A percentile compares a stretch with the other conserved stretches of the same genome.
phyloP scores from a whole-genome alignment of 2,113 vertebrate species.

The Notechis scutatus region DNA sequence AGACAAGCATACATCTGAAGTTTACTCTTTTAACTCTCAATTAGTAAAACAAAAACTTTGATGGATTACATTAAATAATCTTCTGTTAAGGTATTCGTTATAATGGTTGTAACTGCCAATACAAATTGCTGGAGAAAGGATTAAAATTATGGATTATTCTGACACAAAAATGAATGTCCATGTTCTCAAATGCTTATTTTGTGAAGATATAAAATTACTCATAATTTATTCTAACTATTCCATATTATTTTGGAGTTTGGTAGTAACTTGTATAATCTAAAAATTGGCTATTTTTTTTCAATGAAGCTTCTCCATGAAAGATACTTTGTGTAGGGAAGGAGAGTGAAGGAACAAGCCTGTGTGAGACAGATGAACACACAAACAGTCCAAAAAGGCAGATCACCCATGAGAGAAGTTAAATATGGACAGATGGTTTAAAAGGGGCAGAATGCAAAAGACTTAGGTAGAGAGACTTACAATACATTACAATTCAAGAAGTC shows the following conservation, averaged over 20 bases:
- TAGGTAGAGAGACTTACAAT: background rate
- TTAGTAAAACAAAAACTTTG: background rate
- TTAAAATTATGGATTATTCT: background rate
- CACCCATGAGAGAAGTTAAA: background rate
- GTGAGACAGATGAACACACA: background rate
- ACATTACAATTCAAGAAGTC: background rate
- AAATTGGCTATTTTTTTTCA: background rate
- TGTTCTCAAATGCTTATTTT: background rate
- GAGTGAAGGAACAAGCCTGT: background rate
- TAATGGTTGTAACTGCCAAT: background rate
- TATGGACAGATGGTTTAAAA: background rate
- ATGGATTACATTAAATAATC: background rate
- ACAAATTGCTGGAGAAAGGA: background rate
- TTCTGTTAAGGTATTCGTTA: background rate
- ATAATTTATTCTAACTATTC: background rate
- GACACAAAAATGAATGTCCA: background rate
- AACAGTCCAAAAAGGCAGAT: background rate
- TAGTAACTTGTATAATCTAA: background rate
- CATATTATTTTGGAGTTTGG: background rate
- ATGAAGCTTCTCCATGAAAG: background rate
- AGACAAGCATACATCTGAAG: background rate
- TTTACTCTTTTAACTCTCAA: background rate
- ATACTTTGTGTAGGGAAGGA: background rate
- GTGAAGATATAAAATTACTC: background rate
- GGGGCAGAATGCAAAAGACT: background rate